Evolutionary conservation across 2,113 vertebrate genomes (phyloP), one percentile per base, ranked within the genome.

Genomic region (Perca flavescens): DNA sequence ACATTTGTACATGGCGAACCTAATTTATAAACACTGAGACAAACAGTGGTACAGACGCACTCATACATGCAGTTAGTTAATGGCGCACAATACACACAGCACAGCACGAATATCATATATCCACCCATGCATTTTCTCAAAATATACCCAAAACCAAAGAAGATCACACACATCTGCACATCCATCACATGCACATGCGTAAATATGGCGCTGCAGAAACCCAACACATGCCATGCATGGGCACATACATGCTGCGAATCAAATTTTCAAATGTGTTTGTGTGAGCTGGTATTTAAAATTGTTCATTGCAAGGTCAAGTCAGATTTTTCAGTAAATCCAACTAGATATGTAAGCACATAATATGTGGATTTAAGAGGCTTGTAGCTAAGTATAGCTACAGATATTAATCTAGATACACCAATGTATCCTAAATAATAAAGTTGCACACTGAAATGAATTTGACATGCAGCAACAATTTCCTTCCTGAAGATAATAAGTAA

Each of bases 151-250:
- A 75, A 71, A 75, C 21, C 68, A 49, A 46, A 52, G 21, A 68
- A 31, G 4, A 77, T 63, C 58, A 46, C 34, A 70, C 68, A 79
- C 69, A 70, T 4, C 12, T 79, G 68, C 54, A 58, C 53, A 86
- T 82, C 64, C 84, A 91, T 86, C 16, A 84, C 82, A 79, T 75
- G 68, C 40, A 71, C 77, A 77, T 80, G 54, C 60, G 75, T 77
- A 81, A 52, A 77, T 56, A 62, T 57, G 56, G 77, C 4, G 2
- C 58, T 11, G 21, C 69, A 74, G 74, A 74, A 70, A 74, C 15
- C 43, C 79, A 66, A 65, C 22, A 83, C 76, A 67, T 77, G 69
- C 57, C 75, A 69, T 89, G 89, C 86, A 89, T 91, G 80, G 69
- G 54, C 54, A 72, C 56, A 79, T 62, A 68, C 57, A 77, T 75